Evolutionary conservation across 1,140 invertebrate genomes (phyloP).

Genomic region (Cydia strobilella): DNA sequence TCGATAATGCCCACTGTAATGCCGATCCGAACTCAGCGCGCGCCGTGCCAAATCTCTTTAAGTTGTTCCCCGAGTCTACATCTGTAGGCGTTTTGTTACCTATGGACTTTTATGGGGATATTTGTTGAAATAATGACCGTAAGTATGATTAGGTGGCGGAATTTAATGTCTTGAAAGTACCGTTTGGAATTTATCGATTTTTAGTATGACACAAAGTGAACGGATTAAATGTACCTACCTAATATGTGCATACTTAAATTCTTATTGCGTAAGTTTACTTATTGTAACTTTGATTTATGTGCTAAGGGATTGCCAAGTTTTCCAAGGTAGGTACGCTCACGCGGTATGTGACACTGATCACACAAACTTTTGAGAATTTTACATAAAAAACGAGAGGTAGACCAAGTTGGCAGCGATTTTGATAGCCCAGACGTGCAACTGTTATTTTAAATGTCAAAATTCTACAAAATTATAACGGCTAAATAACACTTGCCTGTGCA

Average conservation of each 20-base stretch:
- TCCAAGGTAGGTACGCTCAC: too few species aligned
- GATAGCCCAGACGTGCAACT: too few species aligned
- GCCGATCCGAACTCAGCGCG: constrained; percentile 63
- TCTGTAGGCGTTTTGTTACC: constrained; percentile 30
- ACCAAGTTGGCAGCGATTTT: too few species aligned
- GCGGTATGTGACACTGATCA: too few species aligned
- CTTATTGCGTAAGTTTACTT: neutral
- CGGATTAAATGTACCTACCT: neutral
- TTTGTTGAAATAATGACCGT: constrained; percentile 25
- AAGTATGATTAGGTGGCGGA: neutral
- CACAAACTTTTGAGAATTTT: too few species aligned
- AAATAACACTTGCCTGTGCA: too few species aligned
- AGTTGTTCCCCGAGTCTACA: constrained; percentile 62
- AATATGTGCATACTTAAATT: neutral
- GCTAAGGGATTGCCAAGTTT: too few species aligned
- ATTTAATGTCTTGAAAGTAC: neutral
- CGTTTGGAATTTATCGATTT: neutral
- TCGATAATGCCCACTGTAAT: constrained; percentile 48
- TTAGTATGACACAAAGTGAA: neutral
- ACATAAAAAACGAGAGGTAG: too few species aligned
- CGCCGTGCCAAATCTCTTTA: constrained; percentile 68
- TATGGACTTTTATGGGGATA: constrained; percentile 28
- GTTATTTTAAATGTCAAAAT: too few species aligned
- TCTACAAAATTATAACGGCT: too few species aligned
- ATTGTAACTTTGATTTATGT: neutral